Evolutionary conservation across 2,113 vertebrate genomes (phyloP).

Genomic region (Anseranas semipalmata): DNA sequence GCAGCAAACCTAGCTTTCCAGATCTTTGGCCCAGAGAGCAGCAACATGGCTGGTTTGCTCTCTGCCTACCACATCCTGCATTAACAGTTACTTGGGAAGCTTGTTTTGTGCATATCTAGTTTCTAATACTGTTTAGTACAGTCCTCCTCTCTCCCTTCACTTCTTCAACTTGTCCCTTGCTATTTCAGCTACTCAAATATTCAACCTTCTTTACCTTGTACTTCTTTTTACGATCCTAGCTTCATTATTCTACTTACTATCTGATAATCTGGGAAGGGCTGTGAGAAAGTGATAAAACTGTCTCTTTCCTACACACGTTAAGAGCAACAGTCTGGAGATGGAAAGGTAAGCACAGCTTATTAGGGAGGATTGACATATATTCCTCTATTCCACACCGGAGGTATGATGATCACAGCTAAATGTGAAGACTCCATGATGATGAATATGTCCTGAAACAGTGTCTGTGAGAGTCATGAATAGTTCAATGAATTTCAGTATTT

Average conservation of each 20-base stretch:
- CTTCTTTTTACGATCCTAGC: background rate
- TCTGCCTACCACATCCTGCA: background rate
- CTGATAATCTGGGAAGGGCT: background rate
- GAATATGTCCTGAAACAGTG: background rate
- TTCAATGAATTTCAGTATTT: background rate
- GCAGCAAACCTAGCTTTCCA: background rate
- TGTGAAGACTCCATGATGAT: background rate
- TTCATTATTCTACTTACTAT: background rate
- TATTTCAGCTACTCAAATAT: background rate
- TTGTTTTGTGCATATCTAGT: background rate
- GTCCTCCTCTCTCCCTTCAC: background rate
- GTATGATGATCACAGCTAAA: background rate
- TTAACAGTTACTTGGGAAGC: background rate
- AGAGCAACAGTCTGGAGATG: background rate
- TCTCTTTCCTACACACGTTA: background rate
- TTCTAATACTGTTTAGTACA: background rate
- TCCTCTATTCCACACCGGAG: background rate
- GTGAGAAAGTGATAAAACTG: background rate
- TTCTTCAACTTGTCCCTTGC: background rate
- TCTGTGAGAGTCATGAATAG: background rate
- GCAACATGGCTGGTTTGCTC: background rate
- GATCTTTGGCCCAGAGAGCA: background rate
- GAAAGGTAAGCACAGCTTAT: background rate
- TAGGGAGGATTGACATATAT: background rate
- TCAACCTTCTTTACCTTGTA: background rate